Conservation (phyloP, 2,113 vertebrate species). For the Sitta europaea region DNA sequence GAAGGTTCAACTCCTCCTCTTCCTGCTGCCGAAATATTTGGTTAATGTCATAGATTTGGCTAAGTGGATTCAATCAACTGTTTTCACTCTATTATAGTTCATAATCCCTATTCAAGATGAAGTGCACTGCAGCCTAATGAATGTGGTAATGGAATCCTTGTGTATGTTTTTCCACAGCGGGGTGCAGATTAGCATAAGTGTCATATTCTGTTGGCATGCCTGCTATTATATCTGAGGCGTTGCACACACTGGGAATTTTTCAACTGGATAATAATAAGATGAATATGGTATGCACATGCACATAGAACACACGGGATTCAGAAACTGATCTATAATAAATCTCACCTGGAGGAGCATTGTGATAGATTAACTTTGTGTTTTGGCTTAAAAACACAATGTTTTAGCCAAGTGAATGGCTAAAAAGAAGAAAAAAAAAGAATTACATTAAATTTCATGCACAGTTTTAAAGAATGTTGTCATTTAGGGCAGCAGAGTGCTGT, state of each 20-base stretch:
- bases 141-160: conserved; percentile 88
- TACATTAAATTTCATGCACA: conserved; percentile 59
- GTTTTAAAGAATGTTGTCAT: conserved; percentile 64
- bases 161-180: conserved; percentile 84
- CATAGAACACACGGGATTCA: conserved; percentile 30
- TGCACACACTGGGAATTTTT: conserved; percentile 70
- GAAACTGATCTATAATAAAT: conserved; percentile 70
- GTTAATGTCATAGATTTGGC: conserved; percentile 72
- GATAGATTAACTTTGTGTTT: conserved; percentile 65
- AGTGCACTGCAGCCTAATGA: conserved; percentile 84
- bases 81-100: conserved; percentile 74
- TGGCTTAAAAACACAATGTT: conserved; percentile 51
- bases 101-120: conserved; percentile 81
- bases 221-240: conserved; percentile 74
- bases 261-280: conserved; percentile 70
- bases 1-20: conserved; percentile 14
- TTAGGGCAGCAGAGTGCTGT: not conserved
- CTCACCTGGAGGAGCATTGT: conserved; percentile 67
- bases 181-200: conserved; percentile 90
- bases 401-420: conserved; percentile 50
- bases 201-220: conserved; percentile 84
- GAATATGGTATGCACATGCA: conserved; percentile 63
- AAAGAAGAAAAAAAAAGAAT: conserved; percentile 63
- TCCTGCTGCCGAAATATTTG: conserved; percentile 57
- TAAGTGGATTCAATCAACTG: conserved; percentile 75